Conservation (phyloP, 1,140 invertebrate species). For the Phenacoccus solenopsis region DNA sequence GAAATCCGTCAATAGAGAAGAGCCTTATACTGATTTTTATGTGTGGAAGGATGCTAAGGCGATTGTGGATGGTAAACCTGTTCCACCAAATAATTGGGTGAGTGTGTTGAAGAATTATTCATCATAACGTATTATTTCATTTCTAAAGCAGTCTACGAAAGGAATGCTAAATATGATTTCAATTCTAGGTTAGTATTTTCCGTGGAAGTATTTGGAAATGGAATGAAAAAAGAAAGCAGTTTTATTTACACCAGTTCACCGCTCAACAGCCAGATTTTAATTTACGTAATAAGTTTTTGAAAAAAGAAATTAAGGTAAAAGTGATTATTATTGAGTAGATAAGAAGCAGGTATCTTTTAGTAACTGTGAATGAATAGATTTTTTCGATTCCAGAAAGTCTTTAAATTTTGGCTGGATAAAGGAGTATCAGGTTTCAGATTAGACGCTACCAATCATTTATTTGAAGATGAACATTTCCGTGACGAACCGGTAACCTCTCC, state of each 20-base stretch:
- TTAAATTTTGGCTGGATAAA: constrained; percentile 48
- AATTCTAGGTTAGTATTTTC: constrained; percentile 19
- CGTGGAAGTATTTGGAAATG: constrained; percentile 58
- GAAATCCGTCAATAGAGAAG: constrained; percentile 38
- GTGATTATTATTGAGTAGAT: neutral
- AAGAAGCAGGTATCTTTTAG: neutral
- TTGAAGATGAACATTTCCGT: constrained; percentile 33
- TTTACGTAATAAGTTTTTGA: constrained; percentile 45
- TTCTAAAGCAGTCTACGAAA: too few relatives aligned
- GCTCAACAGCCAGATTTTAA: constrained; percentile 61
- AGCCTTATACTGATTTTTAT: constrained; percentile 58
- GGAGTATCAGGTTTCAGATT: constrained; percentile 59
- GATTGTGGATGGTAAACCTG: constrained; percentile 29
- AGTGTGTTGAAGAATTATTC: neutral
- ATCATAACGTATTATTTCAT: too few relatives aligned
- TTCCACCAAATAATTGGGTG: constrained; percentile 47
- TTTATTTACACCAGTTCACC: constrained; percentile 59
- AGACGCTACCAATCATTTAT: constrained; percentile 40
- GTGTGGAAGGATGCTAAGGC: constrained; percentile 51
- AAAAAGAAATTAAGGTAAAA: constrained; percentile 45
- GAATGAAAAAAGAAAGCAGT: constrained; percentile 48
- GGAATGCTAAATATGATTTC: too few relatives aligned
- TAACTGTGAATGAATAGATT: neutral
- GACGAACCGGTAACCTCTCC: constrained; percentile 30
- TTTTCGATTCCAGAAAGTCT: constrained; percentile 36